Conservation (phyloP, 1,140 invertebrate species). For the Ceratina japonica region DNA sequence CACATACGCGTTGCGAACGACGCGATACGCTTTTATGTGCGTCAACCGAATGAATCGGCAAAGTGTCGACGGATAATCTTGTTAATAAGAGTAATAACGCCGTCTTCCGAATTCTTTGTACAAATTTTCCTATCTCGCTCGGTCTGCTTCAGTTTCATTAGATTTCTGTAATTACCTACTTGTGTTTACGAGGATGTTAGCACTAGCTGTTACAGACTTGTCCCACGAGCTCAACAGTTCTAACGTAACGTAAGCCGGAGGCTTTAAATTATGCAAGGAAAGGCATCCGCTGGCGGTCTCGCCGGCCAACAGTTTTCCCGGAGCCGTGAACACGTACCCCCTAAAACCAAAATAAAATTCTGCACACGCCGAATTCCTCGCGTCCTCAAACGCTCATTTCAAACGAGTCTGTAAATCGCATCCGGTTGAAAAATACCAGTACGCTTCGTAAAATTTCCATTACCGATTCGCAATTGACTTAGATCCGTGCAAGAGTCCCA, state of each 20-base stretch:
- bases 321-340: constrained; percentile 78
- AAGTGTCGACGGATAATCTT: no score
- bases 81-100: no score
- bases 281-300: constrained; percentile 75
- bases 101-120: neutral
- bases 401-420: neutral
- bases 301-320: constrained; percentile 74
- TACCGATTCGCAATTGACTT: constrained; percentile 56
- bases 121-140: neutral
- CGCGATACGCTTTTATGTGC: no score
- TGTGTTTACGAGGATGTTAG: constrained; percentile 65
- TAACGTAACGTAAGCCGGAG: constrained; percentile 70
- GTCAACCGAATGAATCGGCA: no score
- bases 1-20: no score
- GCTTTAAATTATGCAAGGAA: constrained; percentile 76
- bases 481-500: constrained; percentile 36
- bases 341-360: constrained; percentile 54
- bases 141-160: neutral
- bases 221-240: constrained; percentile 70
- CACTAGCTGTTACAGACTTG: constrained; percentile 68
- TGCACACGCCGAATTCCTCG: no score
- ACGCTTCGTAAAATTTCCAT: constrained; percentile 2
- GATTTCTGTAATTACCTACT: constrained; percentile 58
- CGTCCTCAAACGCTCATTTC: neutral
- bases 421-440: neutral